phyloP scores from a whole-genome alignment of 2,888 invertebrate species.

The Harmothoe impar region DNA sequence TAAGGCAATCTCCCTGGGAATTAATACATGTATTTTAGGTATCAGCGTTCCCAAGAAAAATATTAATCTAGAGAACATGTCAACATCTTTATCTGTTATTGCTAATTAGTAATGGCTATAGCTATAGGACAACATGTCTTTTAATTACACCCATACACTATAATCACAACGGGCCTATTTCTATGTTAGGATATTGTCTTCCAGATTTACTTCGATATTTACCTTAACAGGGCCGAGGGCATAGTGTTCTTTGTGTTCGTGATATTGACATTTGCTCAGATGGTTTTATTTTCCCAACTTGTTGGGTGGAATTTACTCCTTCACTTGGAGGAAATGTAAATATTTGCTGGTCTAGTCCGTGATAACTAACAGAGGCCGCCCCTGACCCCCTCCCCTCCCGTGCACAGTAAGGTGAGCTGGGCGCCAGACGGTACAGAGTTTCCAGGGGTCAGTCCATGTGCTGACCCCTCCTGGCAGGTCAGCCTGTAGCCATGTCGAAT shows the following conservation, averaged over 20 bases:
- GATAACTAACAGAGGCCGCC: neutral
- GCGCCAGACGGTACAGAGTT: neutral
- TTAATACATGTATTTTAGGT: no score
- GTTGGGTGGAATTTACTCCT: neutral
- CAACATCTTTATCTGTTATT: no score
- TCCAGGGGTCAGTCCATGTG: neutral
- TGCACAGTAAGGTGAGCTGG: neutral
- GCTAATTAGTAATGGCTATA: no score
- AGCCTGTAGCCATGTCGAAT: neutral
- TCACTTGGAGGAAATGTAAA: constrained; percentile 23
- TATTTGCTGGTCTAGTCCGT: neutral
- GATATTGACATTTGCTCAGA: neutral
- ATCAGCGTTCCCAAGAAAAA: no score
- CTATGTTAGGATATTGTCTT: no score
- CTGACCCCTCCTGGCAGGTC: constrained; percentile 22
- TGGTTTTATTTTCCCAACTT: neutral
- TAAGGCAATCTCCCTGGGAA: no score
- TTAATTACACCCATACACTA: no score
- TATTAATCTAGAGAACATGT: no score
- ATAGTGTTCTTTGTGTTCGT: neutral
- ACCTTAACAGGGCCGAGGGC: neutral
- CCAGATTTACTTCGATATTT: no score
- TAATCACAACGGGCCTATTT: no score
- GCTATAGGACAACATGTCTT: no score
- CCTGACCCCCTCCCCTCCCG: neutral